Evolutionary conservation across 2,797 vertebrate species (phyloP), one percentile per base, ranked within the genome.

Genomic region (Astyanax mexicanus): DNA sequence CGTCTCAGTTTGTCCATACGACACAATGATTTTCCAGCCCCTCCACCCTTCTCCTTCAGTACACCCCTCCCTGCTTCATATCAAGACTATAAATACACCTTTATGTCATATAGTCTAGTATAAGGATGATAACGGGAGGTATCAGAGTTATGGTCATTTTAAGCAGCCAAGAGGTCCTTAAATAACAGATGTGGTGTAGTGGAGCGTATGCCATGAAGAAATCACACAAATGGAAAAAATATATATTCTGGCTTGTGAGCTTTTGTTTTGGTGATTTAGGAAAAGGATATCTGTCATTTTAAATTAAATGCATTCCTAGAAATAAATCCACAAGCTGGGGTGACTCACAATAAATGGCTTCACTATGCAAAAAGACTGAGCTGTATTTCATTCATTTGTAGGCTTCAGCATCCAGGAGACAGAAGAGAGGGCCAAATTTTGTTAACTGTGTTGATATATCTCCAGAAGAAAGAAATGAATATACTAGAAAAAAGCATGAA

Each of bases 21-120:
- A 38, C 40, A 38, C 40, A 65, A 49, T 58, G 52, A 49, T 19
- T 29, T 47, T 23, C 19, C 21, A 25, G 32, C 12, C 47, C 7
- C 35, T 19, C 12, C 23, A 38, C 21, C 40, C 21, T n/a, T 58
- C 21, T n/a, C 58, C 67, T 72, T 65, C 58, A 68, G 29, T 44
- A 44, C 35, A 27, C 25, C 17, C 64, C 64, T 49, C n/a, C 69
- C 25, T 25, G 35, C 54, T 68, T 40, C 23, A 54, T 61, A 68
- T 57, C 69, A 69, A 54, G 62, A 61, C 76, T 73, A 72, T 73
- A 72, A 78, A 73, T 61, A 68, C 19, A 69, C 64, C 4, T 52
- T 78, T 54, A 38, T 42, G 23, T 44, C 45, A 72, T 4, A 44
- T 54, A 58, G 23, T 57, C 17, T 19, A 6, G 12, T 58, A 49